A percentile compares a stretch with the other conserved stretches of the same genome.
These are phyloP conservation scores for Anguilla pacifica DNA, from an alignment of 2,797 vertebrate species.

Conservation along the genomic window DNA sequence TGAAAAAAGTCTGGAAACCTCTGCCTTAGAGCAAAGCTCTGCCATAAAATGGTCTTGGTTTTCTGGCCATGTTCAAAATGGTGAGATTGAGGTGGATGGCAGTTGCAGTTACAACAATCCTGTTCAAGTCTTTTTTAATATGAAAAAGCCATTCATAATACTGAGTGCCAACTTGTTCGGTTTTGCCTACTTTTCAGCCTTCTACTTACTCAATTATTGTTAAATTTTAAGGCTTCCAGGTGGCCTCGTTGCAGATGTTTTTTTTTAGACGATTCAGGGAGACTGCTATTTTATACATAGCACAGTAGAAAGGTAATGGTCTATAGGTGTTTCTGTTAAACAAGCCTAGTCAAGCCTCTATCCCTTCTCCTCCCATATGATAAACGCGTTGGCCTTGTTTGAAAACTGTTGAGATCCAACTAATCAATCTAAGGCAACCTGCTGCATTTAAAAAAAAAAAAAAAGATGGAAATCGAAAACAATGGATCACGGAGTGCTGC, in stretches of 20 bases:
- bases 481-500: not conserved
- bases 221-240: no score
- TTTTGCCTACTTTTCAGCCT: not conserved
- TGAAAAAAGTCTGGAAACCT: not conserved
- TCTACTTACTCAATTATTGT: no score
- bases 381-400: not conserved
- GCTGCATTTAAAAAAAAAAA: not conserved
- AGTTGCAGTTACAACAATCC: not conserved
- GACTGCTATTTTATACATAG: not conserved
- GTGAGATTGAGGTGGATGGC: not conserved
- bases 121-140: not conserved
- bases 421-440: not conserved
- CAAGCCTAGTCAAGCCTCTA: not conserved
- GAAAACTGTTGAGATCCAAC: not conserved
- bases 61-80: not conserved
- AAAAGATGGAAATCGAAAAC: slow-evolving; percentile 4
- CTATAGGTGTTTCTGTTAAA: not conserved
- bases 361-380: not conserved
- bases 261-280: not conserved
- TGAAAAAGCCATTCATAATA: not conserved
- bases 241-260: no score
- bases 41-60: not conserved
- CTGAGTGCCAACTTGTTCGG: not conserved
- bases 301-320: not conserved
- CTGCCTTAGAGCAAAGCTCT: not conserved